Base-by-base conservation (phyloP, 2,888 invertebrate species). In the Eupithecia vulgata region DNA sequence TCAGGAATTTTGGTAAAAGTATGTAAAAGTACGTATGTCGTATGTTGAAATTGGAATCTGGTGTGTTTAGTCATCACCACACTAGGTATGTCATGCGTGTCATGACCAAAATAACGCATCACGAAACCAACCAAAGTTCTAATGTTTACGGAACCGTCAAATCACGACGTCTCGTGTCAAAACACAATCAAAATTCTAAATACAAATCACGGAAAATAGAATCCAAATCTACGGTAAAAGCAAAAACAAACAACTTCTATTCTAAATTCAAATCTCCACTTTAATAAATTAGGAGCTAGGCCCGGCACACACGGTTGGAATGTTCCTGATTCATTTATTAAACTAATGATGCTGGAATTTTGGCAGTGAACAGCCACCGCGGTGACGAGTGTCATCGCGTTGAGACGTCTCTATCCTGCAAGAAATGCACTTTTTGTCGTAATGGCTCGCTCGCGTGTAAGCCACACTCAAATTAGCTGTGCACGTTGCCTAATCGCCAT, bases 281-380 rank as follows among this genome's bases (percentile, higher is more conserved):
- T 75, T 66, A 70, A 86, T 85, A 85, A 83, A 85, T 84, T 83
- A 85, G 82, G 84, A 84, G 83, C 82, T 81, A 81, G 79, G 83
- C 80, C 75, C 82, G 80, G 81, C 82, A 79, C 82, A 81, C 84
- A 81, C 85, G 81, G 82, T 79, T 80, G 81, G 81, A 82, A 79
- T 85, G 81, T 83, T 80, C 84, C 85, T 74, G 74, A 79, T 81
- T 86, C 91, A 91, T 93, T 91, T 92, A 91, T 92, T 92, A 92
- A 90, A 89, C 88, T 92, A 92, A 93, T 91, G 91, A 85, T 86
- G 88, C 88, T 88, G 90, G 89, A 88, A 88, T 89, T 91, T 90
- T 72, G 72, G 72, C 72, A 59, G 75, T 72, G 65, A 67, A 67
- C 84, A 85, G 71, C 69, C 71, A 71, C 85, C 88, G 75, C 68